Percentiles rank a stretch among this genome's conserved stretches.
Conservation (phyloP, 2,797 vertebrate species). For the Liparis tanakae region DNA sequence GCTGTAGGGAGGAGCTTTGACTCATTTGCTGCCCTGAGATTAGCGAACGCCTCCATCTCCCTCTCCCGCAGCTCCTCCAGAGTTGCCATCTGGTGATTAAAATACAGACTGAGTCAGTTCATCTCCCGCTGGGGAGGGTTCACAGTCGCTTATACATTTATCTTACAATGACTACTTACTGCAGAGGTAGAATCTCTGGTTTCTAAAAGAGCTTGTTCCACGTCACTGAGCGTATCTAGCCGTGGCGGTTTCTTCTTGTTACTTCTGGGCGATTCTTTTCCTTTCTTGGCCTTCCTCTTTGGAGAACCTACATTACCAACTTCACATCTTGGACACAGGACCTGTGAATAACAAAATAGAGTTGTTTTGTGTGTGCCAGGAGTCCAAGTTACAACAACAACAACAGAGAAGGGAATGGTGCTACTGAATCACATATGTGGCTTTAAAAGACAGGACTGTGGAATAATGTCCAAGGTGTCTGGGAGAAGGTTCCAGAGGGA, state of each 20-base stretch:
- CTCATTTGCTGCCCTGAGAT: constrained; percentile 90
- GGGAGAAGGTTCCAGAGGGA: background rate
- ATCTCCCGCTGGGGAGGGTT: background rate
- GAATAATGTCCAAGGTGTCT: background rate
- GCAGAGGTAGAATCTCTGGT: constrained; percentile 90
- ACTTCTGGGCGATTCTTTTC: constrained; percentile 86
- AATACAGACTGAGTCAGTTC: constrained; percentile 9
- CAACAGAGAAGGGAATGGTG: background rate
- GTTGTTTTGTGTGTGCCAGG: background rate
- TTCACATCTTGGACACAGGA: constrained; percentile 93
- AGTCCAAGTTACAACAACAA: background rate
- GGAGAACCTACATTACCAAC: constrained; percentile 79
- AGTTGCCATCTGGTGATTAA: constrained; percentile 85
- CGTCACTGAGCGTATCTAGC: constrained; percentile 86
- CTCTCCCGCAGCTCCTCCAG: constrained; percentile 90
- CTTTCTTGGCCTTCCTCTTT: constrained; percentile 92
- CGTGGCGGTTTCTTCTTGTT: constrained; percentile 88
- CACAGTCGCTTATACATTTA: background rate
- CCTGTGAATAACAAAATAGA: constrained; percentile 74
- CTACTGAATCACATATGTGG: background rate
- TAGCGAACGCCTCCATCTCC: constrained; percentile 91
- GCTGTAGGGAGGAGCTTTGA: constrained; percentile 88
- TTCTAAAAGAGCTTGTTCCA: constrained; percentile 88
- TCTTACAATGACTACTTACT: constrained; percentile 76
- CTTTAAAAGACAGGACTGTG: background rate